Base-by-base conservation (phyloP, 2,113 vertebrate genomes). In the Sula dactylatra region DNA sequence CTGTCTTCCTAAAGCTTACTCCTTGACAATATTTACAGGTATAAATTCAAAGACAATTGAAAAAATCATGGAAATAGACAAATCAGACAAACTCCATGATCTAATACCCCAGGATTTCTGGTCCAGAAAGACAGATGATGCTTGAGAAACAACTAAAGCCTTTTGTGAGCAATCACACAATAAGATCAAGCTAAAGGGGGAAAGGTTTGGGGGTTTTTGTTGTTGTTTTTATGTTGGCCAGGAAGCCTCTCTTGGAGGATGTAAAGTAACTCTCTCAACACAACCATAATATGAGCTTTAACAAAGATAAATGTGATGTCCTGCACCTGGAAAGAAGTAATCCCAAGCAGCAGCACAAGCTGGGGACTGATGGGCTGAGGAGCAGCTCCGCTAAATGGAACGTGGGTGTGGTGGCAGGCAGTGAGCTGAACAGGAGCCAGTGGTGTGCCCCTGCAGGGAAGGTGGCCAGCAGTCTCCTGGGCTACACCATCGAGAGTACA, bases 1-100 rank as follows among this genome's bases (percentile, higher is more conserved):
- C 40, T 82, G 14, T 90, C 93, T 95, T 94, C 74, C 65, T 77
- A 93, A 91, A 87, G 34, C 34, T 82, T 76, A 95, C 36, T 79
- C 42, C 49, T 82, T 36, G 76, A 71, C 44, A 76, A 4, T 40
- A 76, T 82, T 85, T 95, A 72, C n/a, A 72, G 29, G 42, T 77
- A 86, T 50, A 85, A 82, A 85, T 86, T 88, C 38, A 89, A 5
- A 81, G 52, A 61, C 45, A 82, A 93, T 5, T 62, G 64, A 83
- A 91, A 94, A 94, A 59, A 58, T 36, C 4, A 52, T 21, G 34
- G 38, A 89, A 86, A 88, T 2, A 64, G 47, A 86, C 42, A 93
- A 86, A 92, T 55, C 58, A 78, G 55, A 92, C 56, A 81, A 93
- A 32, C 82, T 61, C 36, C 44, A 72, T 86, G 73, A 95, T 65